Evolutionary conservation across 2,797 vertebrate species (phyloP).

Genomic region (Gobio occitaniae): DNA sequence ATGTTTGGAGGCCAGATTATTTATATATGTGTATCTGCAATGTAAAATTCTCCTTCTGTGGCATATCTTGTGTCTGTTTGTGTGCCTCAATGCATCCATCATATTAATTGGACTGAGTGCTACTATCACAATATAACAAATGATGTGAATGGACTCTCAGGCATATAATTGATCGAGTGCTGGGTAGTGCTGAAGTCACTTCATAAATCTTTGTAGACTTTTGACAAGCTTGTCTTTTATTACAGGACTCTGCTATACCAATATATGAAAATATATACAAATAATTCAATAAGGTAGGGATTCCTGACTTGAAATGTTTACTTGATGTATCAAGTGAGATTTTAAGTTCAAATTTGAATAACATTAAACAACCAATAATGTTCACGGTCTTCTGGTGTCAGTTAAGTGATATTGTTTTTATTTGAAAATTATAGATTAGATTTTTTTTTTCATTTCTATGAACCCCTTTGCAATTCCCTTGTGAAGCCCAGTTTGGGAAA

Average conservation of each 20-base stretch:
- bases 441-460: too few species aligned
- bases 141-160: not conserved
- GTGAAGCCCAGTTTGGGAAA: not conserved
- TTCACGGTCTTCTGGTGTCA: too few species aligned
- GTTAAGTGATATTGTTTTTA: too few species aligned
- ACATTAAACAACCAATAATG: too few species aligned
- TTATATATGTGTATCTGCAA: not conserved
- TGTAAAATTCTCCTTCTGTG: not conserved
- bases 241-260: too few species aligned
- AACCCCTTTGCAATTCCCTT: not conserved
- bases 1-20: not conserved
- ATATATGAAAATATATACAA: not conserved
- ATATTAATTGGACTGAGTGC: slow-evolving; percentile 13
- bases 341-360: too few species aligned
- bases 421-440: too few species aligned
- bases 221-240: not conserved
- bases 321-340: too few species aligned
- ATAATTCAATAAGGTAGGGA: too few species aligned
- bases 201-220: slow-evolving; percentile 7
- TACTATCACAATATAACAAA: slow-evolving; percentile 2
- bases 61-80: not conserved
- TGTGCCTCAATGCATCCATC: not conserved
- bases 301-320: too few species aligned
- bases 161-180: not conserved
- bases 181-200: not conserved